A percentile compares a stretch with the other conserved stretches of the same genome.
These are phyloP conservation scores for Raja brachyura DNA, from an alignment of 2,113 vertebrate genomes.

Conservation along the genomic window DNA sequence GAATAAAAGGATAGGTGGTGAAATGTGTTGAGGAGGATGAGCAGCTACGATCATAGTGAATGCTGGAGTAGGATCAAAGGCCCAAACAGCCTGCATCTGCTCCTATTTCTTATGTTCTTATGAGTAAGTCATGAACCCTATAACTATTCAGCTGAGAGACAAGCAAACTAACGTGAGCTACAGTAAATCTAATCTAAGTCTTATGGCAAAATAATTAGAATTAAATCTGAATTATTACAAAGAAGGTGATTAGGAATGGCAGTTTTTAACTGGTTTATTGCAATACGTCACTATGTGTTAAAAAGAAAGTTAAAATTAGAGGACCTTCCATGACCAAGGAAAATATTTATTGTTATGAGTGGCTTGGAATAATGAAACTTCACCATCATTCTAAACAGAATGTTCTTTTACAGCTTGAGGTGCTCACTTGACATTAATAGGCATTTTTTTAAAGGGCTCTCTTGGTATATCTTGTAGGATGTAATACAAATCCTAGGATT, in stretches of 20 bases:
- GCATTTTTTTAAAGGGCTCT: not conserved
- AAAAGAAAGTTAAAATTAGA: not conserved
- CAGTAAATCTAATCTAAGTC: not conserved
- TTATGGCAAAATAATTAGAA: not conserved
- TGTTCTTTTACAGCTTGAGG: not conserved
- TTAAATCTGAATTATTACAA: not conserved
- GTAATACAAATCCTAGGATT: slow-evolving; percentile 12
- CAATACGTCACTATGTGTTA: not conserved
- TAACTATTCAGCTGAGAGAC: not conserved
- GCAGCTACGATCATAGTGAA: too few species aligned
- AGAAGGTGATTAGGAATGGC: not conserved
- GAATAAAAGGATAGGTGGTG: too few species aligned
- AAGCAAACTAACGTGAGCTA: too few species aligned
- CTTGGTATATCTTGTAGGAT: not conserved
- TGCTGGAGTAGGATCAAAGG: too few species aligned
- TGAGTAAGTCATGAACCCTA: not conserved
- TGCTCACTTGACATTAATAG: not conserved
- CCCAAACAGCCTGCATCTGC: too few species aligned
- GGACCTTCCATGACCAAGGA: slow-evolving; percentile 4
- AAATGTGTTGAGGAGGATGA: too few species aligned
- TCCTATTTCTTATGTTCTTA: too few species aligned
- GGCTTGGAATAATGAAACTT: slow-evolving; percentile 18
- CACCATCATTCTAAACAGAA: slow-evolving; percentile 11
- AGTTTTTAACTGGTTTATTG: not conserved
- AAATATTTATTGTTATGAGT: slow-evolving; percentile 31